phyloP scores from a whole-genome alignment of 2,888 invertebrate species.

The Cryptocephalus primarius region DNA sequence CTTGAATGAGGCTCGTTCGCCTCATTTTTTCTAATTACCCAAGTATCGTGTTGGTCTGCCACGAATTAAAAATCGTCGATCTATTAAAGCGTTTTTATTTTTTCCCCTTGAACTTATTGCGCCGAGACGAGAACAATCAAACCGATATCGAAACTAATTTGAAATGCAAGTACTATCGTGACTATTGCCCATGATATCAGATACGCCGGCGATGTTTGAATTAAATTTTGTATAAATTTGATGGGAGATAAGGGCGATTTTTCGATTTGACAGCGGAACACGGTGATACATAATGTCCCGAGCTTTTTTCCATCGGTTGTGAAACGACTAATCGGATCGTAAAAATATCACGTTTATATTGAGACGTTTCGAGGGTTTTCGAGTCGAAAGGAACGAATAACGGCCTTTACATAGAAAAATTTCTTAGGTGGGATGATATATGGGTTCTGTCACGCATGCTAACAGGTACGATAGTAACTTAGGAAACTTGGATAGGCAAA shows the following conservation, averaged over 20 bases:
- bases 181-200: slow-evolving; percentile 35
- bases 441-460: too few relatives aligned
- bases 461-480: too few relatives aligned
- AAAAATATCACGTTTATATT: too few relatives aligned
- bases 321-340: too few relatives aligned
- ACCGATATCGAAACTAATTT: slow-evolving; percentile 4
- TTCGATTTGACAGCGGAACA: slow-evolving; percentile 30
- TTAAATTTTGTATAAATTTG: slow-evolving; percentile 38
- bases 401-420: too few relatives aligned
- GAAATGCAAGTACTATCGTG: slow-evolving; percentile 22
- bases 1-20: slow-evolving; percentile 14
- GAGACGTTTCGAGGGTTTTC: too few relatives aligned
- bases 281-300: not conserved
- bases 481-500: too few relatives aligned
- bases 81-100: not conserved
- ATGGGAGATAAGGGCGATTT: slow-evolving; percentile 27
- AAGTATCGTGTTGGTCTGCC: not conserved
- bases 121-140: not conserved
- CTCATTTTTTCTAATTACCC: slow-evolving; percentile 2
- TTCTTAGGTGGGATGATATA: too few relatives aligned
- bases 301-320: not conserved
- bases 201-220: slow-evolving; percentile 33
- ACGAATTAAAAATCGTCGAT: not conserved
- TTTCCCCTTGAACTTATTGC: not conserved
- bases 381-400: too few relatives aligned